These are phyloP conservation scores for Halictus ligatus DNA, from an alignment of 2,888 invertebrate genomes.

Conservation along the genomic window DNA sequence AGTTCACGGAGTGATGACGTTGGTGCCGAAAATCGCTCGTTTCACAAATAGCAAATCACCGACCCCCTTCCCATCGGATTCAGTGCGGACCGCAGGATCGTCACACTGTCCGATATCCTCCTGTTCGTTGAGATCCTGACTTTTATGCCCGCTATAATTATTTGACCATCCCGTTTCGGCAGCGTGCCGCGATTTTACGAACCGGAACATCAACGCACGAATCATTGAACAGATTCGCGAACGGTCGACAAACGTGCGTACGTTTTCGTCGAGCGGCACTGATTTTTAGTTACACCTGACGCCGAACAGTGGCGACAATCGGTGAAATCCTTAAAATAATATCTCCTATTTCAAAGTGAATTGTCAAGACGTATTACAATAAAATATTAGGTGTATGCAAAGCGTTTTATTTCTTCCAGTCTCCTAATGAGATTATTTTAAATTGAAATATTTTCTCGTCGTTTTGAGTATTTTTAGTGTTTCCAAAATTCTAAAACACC, in stretches of 20 bases:
- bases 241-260: slow-evolving; percentile 22
- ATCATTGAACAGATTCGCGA: slow-evolving; percentile 47
- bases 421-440: no score
- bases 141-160: slow-evolving; percentile 76
- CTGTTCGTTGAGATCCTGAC: slow-evolving; percentile 46
- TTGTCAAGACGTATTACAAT: no score
- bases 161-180: slow-evolving; percentile 57
- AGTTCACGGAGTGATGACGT: background rate
- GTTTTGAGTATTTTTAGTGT: no score
- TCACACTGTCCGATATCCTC: slow-evolving; percentile 42
- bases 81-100: slow-evolving; percentile 56
- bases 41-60: background rate
- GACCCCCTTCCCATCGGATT: slow-evolving; percentile 42
- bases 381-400: no score
- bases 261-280: slow-evolving; percentile 12
- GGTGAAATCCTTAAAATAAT: no score
- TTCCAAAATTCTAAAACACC: no score
- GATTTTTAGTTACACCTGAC: slow-evolving; percentile 21
- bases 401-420: no score
- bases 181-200: slow-evolving; percentile 68
- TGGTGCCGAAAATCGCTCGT: background rate
- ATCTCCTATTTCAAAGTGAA: no score
- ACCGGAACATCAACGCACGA: slow-evolving; percentile 73
- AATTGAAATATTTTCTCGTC: no score
- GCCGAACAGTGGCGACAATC: no score